phyloP scores from a whole-genome alignment of 2,797 vertebrate genomes.

The Phalloptychus januarius region DNA sequence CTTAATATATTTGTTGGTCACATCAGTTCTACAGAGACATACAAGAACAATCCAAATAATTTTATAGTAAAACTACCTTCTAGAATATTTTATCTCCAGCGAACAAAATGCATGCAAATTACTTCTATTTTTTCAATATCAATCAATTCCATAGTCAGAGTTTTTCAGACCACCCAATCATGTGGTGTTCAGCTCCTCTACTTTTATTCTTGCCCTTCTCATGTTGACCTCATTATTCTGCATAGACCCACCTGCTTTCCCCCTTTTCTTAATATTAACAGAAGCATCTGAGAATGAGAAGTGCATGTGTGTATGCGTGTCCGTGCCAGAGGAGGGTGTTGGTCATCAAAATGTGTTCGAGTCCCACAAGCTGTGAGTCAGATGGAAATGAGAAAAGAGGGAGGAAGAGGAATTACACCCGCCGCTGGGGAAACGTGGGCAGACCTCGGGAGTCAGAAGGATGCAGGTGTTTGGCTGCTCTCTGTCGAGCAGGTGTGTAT shows the following conservation, averaged over 20 bases:
- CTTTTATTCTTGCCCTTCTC: conserved; percentile 49
- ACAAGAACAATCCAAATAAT: background rate
- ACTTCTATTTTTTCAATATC: background rate
- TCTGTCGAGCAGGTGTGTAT: conserved; percentile 72
- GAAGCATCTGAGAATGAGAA: conserved; percentile 65
- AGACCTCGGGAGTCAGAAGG: conserved; percentile 62
- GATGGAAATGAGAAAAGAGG: conserved; percentile 67
- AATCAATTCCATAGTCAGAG: background rate
- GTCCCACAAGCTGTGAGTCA: conserved; percentile 68
- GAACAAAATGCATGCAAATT: background rate
- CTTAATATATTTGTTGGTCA: background rate
- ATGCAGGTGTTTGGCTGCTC: conserved; percentile 80
- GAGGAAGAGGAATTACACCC: conserved; percentile 33
- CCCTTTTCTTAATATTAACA: conserved; percentile 79
- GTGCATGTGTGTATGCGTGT: conserved; percentile 17
- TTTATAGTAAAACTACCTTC: background rate
- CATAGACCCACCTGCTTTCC: conserved; percentile 77
- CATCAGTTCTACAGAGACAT: background rate
- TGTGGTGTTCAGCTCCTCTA: conserved; percentile 35
- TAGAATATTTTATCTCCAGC: background rate
- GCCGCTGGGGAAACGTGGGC: conserved; percentile 63
- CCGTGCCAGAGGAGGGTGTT: conserved; percentile 47
- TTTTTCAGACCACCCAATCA: conserved; percentile 11
- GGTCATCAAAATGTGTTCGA: conserved; percentile 70
- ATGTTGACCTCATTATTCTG: conserved; percentile 80